Evolutionary conservation across 2,888 invertebrate species (phyloP).

Genomic region (Agonopterix arenella): DNA sequence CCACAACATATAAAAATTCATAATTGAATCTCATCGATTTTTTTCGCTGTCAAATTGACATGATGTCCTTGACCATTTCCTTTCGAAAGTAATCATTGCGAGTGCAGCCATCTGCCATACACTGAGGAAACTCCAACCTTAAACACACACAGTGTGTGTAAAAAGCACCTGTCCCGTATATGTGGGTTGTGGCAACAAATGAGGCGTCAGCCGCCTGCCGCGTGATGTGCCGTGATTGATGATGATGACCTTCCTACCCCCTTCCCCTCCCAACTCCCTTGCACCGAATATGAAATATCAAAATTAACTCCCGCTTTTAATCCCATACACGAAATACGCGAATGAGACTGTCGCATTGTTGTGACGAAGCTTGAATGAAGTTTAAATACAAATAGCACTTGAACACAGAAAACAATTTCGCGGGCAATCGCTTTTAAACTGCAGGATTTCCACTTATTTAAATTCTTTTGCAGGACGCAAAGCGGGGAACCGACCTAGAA

Average conservation of each 20-base stretch:
- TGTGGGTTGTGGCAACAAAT: conserved; percentile 24
- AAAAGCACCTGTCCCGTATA: conserved; percentile 11
- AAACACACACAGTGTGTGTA: not conserved
- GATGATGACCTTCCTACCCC: conserved; percentile 41
- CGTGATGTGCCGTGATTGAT: conserved; percentile 52
- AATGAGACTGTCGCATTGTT: too few species aligned
- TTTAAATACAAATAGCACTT: too few species aligned
- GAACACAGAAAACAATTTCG: too few species aligned
- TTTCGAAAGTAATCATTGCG: too few species aligned
- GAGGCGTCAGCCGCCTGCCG: conserved; percentile 37
- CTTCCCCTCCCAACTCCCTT: conserved; percentile 9
- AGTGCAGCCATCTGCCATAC: too few species aligned
- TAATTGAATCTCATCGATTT: too few species aligned
- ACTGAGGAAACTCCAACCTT: not conserved
- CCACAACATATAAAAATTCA: too few species aligned
- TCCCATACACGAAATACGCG: too few species aligned
- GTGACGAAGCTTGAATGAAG: too few species aligned
- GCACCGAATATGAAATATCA: conserved; percentile 31
- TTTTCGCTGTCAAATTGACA: too few species aligned
- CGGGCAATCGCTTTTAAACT: not conserved
- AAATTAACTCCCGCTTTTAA: conserved; percentile 28
- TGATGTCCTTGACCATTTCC: too few species aligned
- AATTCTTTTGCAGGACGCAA: conserved; percentile 79
- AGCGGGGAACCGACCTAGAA: conserved; percentile 88
- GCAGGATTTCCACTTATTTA: conserved; percentile 1